A percentile compares a stretch with the other conserved stretches of the same genome.
Conservation (phyloP, 2,888 invertebrate genomes). For the Diaperis boleti region DNA sequence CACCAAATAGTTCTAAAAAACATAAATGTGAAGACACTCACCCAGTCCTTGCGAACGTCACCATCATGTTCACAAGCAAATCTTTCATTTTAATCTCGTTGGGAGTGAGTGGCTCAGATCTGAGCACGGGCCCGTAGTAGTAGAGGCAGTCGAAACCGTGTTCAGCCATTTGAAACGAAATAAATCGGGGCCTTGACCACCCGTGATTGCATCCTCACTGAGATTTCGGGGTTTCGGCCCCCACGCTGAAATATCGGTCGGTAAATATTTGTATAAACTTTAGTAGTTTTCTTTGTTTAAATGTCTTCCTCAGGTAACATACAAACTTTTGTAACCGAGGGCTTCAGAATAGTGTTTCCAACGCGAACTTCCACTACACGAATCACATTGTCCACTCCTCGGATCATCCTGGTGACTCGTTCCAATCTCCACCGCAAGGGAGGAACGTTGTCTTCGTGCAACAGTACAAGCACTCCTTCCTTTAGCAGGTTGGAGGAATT, state of each 20-base stretch:
- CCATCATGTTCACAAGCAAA: slow-evolving; percentile 36
- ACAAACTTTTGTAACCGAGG: too few species aligned
- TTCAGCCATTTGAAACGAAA: slow-evolving; percentile 49
- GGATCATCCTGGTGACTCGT: too few species aligned
- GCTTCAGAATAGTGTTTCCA: too few species aligned
- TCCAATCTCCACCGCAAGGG: too few species aligned
- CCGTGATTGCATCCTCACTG: slow-evolving; percentile 70
- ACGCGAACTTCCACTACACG: too few species aligned
- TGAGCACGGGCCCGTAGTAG: slow-evolving; percentile 9
- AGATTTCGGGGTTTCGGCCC: slow-evolving; percentile 70
- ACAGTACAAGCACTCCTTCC: too few species aligned
- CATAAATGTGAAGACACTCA: slow-evolving; percentile 6
- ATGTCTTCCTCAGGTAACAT: slow-evolving; percentile 29
- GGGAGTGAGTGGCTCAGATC: not conserved
- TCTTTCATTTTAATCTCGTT: slow-evolving; percentile 39
- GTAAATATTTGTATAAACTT: slow-evolving; percentile 59
- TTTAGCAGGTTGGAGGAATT: too few species aligned
- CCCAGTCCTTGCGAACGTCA: slow-evolving; percentile 42
- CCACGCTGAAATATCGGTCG: slow-evolving; percentile 71
- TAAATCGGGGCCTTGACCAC: slow-evolving; percentile 70
- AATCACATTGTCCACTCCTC: too few species aligned
- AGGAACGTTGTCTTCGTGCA: too few species aligned
- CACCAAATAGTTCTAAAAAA: slow-evolving; percentile 10
- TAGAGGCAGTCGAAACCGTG: slow-evolving; percentile 41
- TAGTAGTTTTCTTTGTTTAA: slow-evolving; percentile 7